Base-by-base conservation (phyloP, 2,113 vertebrate species). In the Hiodon alosoides region DNA sequence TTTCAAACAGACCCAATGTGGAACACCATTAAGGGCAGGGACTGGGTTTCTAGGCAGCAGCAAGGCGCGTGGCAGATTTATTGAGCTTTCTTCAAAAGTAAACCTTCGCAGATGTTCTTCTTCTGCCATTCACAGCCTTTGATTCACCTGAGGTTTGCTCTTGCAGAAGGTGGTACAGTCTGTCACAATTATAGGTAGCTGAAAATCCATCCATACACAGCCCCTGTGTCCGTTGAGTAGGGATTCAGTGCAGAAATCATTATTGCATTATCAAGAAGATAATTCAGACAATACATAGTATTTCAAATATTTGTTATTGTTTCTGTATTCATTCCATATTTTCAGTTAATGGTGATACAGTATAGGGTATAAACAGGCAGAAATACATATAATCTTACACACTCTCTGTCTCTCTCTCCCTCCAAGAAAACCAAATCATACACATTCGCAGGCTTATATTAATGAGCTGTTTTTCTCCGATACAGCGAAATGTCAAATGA, bases 401-500 rank as follows among this genome's bases (percentile, higher is more conserved):
- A 65, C 61, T 31, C 72, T 65, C 60, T 62, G 4, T 62, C 60
- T 62, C 60, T 54, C 10, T 48, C 13, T 68, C 58, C 50, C 11
- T 17, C 61, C 17, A 79, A 66, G 11, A 31, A 47, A 31, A 46
- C 65, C 2, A 31, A 10, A 31, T 10, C 65, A 46, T 10, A 46
- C 65, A 46, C 65, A 47, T 53, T 47, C 62, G 55, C 50, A 69
- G 47, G 75, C 75, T 58, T 65, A n/a, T 76, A 78, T 85, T 85
- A 87, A 87, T 85, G 79, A 84, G 82, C 82, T 84, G 82, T 85
- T 84, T 72, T 86, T 83, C 62, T 74, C 79, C 77, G 79, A 78
- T 82, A 79, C 77, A 51, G 55, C 72, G 75, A 85, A 87, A 89
- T 90, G 86, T 77, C 83, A 88, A 67, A 81, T 79, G 82, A 88